A percentile compares a stretch with the other conserved stretches of the same genome.
These are phyloP conservation scores for Muschampia plurimacula DNA, from an alignment of 2,888 invertebrate genomes.

Conservation along the genomic window DNA sequence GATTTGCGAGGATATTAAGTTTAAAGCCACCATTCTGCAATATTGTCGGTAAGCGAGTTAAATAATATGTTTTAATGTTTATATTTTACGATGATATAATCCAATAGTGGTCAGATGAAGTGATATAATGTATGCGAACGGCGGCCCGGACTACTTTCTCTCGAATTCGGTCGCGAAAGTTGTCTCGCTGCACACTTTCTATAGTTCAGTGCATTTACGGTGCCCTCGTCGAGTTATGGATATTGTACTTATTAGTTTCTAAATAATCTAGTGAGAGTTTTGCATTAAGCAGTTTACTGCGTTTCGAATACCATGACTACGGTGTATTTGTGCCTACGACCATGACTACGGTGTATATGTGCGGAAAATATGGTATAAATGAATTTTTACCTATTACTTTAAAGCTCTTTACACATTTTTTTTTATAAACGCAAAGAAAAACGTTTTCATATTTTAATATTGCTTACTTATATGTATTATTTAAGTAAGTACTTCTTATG, in stretches of 20 bases:
- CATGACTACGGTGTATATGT: too few relatives aligned
- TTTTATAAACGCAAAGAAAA: too few relatives aligned
- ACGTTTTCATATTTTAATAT: too few relatives aligned
- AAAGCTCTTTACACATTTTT: too few relatives aligned
- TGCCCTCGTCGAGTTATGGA: conserved; percentile 42
- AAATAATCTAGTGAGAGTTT: conserved; percentile 12
- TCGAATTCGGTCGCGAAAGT: conserved; percentile 85
- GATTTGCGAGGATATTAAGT: too few relatives aligned
- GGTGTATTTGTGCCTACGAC: too few relatives aligned
- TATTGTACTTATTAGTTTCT: conserved; percentile 35
- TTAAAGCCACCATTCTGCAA: too few relatives aligned
- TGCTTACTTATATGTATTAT: too few relatives aligned
- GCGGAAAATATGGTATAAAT: too few relatives aligned
- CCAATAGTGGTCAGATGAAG: conserved; percentile 68
- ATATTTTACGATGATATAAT: conserved; percentile 71
- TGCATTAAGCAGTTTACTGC: not conserved
- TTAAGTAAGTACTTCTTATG: too few relatives aligned
- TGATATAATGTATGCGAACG: conserved; percentile 81
- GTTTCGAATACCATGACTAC: not conserved
- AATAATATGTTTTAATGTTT: conserved; percentile 40
- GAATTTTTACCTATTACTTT: too few relatives aligned
- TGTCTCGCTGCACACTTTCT: conserved; percentile 81
- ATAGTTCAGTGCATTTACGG: conserved; percentile 71
- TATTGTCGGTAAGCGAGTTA: conserved; percentile 1
- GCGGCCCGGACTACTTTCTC: conserved; percentile 83